Base-by-base conservation (phyloP, 2,888 invertebrate genomes). In the Diaphora mendica region DNA sequence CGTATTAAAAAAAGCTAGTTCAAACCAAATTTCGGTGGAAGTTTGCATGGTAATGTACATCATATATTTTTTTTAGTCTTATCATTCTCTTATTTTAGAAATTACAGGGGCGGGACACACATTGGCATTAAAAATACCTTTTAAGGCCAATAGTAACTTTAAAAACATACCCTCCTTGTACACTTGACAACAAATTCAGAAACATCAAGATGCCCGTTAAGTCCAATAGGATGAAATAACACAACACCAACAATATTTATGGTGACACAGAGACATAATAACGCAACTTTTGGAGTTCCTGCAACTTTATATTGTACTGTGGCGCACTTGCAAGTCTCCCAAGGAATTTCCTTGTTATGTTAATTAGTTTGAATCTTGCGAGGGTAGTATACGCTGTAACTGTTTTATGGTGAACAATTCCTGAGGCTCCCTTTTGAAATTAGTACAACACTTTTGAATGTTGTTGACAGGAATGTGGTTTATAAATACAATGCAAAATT, bases 171-270 rank as follows among this genome's bases (percentile, higher is more conserved):
- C 48, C n/a, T 48, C 55, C 20, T 55, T 26, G 23, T 62, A 51
- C 30, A 51, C 48, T 64, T 35, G 51, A 51, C 35, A 64, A 70
- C 30, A 26, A 71, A 68, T 26, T 35, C 44, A 70, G 64, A 74
- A 76, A 76, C 74, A 74, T 62, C 76, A 82, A 84, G 75, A 82
- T 82, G 75, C 74, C 75, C 55, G 67, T 33, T 23, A 13, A 48
- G n/a, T 62, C 42, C 64, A 74, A 64, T 67, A 74, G 68, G 64
- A 77, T 77, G 48, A 82, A 82, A 82, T 74, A 80, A 72, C 81
- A 84, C 70, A 80, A 82, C 81, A 80, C 73, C 69, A 74, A 82
- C 76, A 82, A 80, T 77, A 83, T 83, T 84, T 83, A 83, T 75
- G 70, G 65, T 66, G 77, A 74, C 76, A 82, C 44, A 26, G 59